phyloP scores from a whole-genome alignment of 2,888 invertebrate genomes.

The Hypomecis punctinalis region DNA sequence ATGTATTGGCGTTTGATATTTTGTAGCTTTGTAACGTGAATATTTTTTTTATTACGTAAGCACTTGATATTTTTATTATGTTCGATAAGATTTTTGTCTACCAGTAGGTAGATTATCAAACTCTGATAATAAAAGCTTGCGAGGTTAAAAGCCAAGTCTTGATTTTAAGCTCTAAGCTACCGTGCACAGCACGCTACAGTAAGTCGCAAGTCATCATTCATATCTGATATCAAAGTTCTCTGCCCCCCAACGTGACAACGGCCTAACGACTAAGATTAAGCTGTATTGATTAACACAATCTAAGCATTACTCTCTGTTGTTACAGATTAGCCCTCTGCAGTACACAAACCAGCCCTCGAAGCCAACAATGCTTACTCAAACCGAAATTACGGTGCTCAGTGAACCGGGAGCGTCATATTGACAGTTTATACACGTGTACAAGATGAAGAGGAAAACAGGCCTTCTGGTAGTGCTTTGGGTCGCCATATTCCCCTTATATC shows the following conservation, averaged over 20 bases:
- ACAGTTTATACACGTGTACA: slow-evolving; percentile 41
- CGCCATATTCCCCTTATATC: slow-evolving; percentile 71
- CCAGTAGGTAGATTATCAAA: too few relatives aligned
- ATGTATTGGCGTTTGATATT: too few relatives aligned
- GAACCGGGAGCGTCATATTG: slow-evolving; percentile 46
- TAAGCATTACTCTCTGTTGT: slow-evolving; percentile 20
- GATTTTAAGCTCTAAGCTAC: too few relatives aligned
- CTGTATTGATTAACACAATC: slow-evolving; percentile 8
- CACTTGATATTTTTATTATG: too few relatives aligned
- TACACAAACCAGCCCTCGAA: slow-evolving; percentile 15
- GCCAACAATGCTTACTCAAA: slow-evolving; percentile 40
- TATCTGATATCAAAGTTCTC: background rate
- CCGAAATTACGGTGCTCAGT: slow-evolving; percentile 33
- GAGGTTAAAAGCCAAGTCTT: too few relatives aligned
- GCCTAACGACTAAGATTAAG: slow-evolving; percentile 6
- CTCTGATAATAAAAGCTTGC: too few relatives aligned
- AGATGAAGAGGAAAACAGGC: slow-evolving; percentile 67
- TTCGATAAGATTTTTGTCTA: too few relatives aligned
- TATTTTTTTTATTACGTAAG: too few relatives aligned
- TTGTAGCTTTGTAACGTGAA: too few relatives aligned
- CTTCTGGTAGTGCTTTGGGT: slow-evolving; percentile 73
- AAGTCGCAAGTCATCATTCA: too few relatives aligned
- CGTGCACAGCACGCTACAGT: too few relatives aligned
- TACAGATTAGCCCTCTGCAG: slow-evolving; percentile 29
- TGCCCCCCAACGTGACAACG: slow-evolving; percentile 5